Evolutionary conservation across 2,113 vertebrate species (phyloP).

Genomic region (Morone saxatilis): DNA sequence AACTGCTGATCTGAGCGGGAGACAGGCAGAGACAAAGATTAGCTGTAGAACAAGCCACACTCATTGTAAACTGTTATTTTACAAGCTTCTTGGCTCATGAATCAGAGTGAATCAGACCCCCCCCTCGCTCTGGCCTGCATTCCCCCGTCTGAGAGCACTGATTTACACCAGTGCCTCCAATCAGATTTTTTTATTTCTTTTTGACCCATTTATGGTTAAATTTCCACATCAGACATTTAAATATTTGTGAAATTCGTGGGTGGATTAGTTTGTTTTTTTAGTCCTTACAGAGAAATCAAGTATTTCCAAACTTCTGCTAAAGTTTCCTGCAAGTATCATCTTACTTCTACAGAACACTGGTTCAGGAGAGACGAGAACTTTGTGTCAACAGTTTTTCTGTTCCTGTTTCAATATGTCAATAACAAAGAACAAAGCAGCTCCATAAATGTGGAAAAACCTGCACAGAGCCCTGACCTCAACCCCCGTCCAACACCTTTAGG

Average conservation of each 20-base stretch:
- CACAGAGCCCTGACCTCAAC: too few relatives aligned
- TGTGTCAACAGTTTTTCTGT: neutral
- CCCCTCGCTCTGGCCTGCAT: neutral
- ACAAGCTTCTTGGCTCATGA: constrained; percentile 23
- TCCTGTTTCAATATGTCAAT: neutral
- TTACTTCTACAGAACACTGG: neutral
- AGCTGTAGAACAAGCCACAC: neutral
- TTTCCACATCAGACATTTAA: neutral
- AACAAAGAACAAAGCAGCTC: neutral
- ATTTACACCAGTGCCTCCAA: neutral
- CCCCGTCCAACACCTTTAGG: too few relatives aligned
- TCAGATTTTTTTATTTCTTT: neutral
- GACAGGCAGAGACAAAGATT: constrained; percentile 19
- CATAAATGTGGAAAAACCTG: neutral
- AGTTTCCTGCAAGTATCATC: neutral
- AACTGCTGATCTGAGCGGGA: neutral
- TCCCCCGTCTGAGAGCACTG: constrained; percentile 7
- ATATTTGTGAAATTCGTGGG: neutral
- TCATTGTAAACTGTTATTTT: constrained; percentile 46
- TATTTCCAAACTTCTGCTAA: neutral
- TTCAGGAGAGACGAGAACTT: neutral
- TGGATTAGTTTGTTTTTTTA: neutral
- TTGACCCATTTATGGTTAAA: neutral
- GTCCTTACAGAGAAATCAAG: neutral
- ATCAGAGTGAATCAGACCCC: constrained; percentile 58